These are phyloP conservation scores for Synanthedon myopaeformis DNA, from an alignment of 2,888 invertebrate genomes.

Conservation along the genomic window DNA sequence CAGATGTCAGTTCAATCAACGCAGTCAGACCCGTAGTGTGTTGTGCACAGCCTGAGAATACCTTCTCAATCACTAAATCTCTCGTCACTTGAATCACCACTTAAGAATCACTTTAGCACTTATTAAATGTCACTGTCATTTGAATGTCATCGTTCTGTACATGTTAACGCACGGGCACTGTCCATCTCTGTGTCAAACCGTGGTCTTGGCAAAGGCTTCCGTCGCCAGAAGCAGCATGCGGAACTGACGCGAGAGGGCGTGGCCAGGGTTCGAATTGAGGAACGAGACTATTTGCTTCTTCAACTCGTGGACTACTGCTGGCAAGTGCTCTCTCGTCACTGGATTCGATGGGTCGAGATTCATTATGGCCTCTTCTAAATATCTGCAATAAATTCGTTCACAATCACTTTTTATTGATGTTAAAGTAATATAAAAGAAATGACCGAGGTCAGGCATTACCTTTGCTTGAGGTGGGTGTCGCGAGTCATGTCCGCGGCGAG, in stretches of 20 bases:
- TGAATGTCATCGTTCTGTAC: not conserved
- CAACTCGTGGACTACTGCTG: slow-evolving; percentile 80
- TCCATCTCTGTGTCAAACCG: slow-evolving; percentile 30
- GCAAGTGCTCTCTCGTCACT: slow-evolving; percentile 86
- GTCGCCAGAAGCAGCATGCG: slow-evolving; percentile 81
- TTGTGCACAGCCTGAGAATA: no score
- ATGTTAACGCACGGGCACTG: slow-evolving; percentile 7
- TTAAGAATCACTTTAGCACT: not conserved
- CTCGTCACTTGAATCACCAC: not conserved
- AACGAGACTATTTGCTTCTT: slow-evolving; percentile 80
- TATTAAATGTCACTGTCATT: not conserved
- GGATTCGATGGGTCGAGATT: slow-evolving; percentile 82
- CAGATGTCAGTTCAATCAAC: no score
- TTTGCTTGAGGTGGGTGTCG: slow-evolving; percentile 83
- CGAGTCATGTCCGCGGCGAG: slow-evolving; percentile 82
- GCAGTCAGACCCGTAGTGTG: no score
- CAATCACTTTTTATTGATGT: not conserved
- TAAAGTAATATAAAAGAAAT: no score
- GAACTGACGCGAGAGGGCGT: slow-evolving; percentile 74
- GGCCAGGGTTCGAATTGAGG: slow-evolving; percentile 74
- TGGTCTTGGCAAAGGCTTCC: slow-evolving; percentile 60
- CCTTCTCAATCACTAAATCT: no score
- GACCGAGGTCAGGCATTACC: no score
- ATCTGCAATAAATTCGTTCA: slow-evolving; percentile 64
- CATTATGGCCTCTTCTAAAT: slow-evolving; percentile 88